phyloP scores from a whole-genome alignment of 2,888 invertebrate species.

The Drosophila nigricruria region DNA sequence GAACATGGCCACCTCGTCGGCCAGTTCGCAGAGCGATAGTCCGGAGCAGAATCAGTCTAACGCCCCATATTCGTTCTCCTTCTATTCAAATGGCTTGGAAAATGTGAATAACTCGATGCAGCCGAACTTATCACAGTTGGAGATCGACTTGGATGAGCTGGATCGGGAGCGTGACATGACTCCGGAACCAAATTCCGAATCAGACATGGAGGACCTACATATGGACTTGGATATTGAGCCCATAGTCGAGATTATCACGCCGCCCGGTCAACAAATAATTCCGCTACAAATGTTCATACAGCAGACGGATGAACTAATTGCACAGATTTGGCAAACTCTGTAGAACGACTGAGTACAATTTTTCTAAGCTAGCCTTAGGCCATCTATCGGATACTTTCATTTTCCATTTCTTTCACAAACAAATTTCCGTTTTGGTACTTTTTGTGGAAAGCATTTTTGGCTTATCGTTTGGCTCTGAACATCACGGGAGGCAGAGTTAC shows the following conservation, averaged over 20 bases:
- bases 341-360: neutral
- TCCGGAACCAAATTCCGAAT: neutral
- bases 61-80: neutral
- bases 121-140: neutral
- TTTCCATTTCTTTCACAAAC: neutral
- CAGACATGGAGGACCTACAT: neutral
- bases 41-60: neutral
- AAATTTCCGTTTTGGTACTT: neutral
- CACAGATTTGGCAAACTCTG: neutral
- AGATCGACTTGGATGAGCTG: neutral
- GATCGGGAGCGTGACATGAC: neutral
- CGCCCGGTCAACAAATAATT: neutral
- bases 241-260: too few relatives aligned
- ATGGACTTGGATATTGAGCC: neutral
- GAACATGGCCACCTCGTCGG: neutral
- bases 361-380: neutral
- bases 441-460: neutral
- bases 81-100: neutral
- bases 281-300: constrained; percentile 1
- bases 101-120: too few relatives aligned
- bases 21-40: neutral
- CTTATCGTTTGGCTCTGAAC: too few relatives aligned
- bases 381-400: neutral
- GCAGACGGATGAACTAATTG: constrained; percentile 8
- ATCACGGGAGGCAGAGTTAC: neutral